These are phyloP conservation scores for Linurgus olivaceus DNA, from an alignment of 2,797 vertebrate genomes.

Conservation along the genomic window DNA sequence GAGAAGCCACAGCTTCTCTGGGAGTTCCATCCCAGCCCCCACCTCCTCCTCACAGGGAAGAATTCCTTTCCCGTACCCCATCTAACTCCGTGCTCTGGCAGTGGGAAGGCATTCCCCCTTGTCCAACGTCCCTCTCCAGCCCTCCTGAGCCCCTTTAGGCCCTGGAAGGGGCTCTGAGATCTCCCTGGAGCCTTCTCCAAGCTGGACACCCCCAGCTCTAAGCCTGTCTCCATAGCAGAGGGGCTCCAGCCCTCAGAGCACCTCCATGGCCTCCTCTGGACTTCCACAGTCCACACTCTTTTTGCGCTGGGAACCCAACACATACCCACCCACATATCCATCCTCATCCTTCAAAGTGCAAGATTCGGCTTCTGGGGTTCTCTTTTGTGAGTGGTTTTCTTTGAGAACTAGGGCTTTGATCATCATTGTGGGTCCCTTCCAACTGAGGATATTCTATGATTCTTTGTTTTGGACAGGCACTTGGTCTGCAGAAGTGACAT, in stretches of 20 bases:
- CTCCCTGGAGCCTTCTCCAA: not conserved
- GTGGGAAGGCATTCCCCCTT: fast-evolving
- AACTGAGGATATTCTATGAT: fast-evolving
- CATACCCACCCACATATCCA: fast-evolving
- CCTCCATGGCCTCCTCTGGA: too few species aligned
- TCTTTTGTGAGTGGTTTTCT: fast-evolving
- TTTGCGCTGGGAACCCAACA: not conserved
- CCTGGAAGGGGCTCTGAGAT: fast-evolving
- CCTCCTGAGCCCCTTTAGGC: not conserved
- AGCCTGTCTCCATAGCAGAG: not conserved
- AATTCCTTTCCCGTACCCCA: not conserved
- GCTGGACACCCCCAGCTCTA: fast-evolving
- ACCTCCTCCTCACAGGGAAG: fast-evolving
- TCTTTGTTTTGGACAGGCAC: not conserved
- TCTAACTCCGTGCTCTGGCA: not conserved
- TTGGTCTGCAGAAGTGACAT: not conserved
- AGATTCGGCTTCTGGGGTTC: fast-evolving
- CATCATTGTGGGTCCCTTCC: not conserved
- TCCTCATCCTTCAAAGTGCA: fast-evolving
- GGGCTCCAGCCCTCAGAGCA: not conserved
- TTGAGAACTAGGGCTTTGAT: not conserved
- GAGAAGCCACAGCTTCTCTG: not conserved
- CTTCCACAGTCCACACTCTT: not conserved
- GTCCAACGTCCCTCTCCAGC: not conserved
- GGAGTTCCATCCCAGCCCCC: too few species aligned